Evolutionary conservation across 2,888 invertebrate species (phyloP).

Genomic region (Oxyscelio sp.): DNA sequence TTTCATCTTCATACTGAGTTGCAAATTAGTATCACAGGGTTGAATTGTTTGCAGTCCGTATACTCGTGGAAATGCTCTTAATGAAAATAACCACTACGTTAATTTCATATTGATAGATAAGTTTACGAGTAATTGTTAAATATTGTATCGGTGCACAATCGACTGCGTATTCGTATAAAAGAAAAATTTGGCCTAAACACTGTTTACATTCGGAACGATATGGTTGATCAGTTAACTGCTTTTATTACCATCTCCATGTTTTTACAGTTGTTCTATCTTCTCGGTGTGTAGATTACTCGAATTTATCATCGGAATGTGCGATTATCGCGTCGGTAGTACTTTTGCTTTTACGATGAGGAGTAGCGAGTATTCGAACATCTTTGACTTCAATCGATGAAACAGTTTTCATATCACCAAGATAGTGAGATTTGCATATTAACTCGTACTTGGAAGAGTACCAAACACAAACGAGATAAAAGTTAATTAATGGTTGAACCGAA

Average conservation of each 20-base stretch:
- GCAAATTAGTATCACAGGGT: too few relatives aligned
- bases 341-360: conserved; percentile 33
- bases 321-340: conserved; percentile 14
- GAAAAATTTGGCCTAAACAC: conserved; percentile 83
- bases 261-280: conserved; percentile 71
- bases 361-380: conserved; percentile 33
- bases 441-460: not conserved
- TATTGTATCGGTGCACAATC: conserved; percentile 83
- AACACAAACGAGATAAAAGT: not conserved
- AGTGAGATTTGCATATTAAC: conserved; percentile 56
- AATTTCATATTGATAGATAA: conserved; percentile 81
- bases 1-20: too few relatives aligned
- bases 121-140: conserved; percentile 79
- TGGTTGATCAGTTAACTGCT: conserved; percentile 68
- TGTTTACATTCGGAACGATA: conserved; percentile 63
- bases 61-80: too few relatives aligned
- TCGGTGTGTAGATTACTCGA: conserved; percentile 65
- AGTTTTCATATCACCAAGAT: conserved; percentile 62
- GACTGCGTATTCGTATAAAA: conserved; percentile 81
- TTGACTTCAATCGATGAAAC: conserved; percentile 26
- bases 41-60: too few relatives aligned
- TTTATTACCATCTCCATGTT: conserved; percentile 72
- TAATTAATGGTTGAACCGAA: conserved; percentile 27
- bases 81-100: conserved; percentile 54
- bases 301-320: conserved; percentile 41